Percentiles rank a stretch among this genome's conserved stretches.
phyloP scores from a whole-genome alignment of 2,113 vertebrate species.

The Phaethornis superciliosus region DNA sequence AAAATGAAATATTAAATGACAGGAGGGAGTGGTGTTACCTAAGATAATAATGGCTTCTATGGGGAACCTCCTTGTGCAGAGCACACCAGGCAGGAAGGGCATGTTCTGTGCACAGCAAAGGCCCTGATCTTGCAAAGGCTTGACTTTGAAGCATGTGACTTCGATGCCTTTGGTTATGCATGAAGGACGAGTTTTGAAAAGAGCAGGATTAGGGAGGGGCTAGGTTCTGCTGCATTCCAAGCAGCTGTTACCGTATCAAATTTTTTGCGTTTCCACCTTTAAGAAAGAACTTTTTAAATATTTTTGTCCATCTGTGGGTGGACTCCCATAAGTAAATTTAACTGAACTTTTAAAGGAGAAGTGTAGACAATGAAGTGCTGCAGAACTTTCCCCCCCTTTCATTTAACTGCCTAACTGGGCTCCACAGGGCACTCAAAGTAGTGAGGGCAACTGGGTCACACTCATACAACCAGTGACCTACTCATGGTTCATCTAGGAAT shows the following conservation, averaged over 20 bases:
- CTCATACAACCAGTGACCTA: not conserved
- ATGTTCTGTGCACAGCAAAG: not conserved
- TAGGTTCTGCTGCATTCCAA: slow-evolving; percentile 23
- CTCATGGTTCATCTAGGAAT: not conserved
- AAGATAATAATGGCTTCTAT: not conserved
- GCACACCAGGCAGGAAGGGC: not conserved
- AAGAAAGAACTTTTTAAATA: not conserved
- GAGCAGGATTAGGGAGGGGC: slow-evolving; percentile 7
- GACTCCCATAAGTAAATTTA: not conserved
- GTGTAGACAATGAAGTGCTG: not conserved
- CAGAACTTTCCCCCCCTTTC: not conserved
- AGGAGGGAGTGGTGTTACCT: not conserved
- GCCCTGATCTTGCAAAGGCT: not conserved
- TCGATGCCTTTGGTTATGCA: not conserved
- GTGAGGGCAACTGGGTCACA: not conserved
- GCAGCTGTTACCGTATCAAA: not conserved
- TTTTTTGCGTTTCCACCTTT: not conserved
- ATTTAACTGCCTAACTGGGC: not conserved
- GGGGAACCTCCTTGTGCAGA: not conserved
- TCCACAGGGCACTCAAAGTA: not conserved
- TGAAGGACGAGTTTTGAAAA: slow-evolving; percentile 21
- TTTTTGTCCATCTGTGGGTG: not conserved
- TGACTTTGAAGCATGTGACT: slow-evolving; percentile 42
- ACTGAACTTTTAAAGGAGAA: not conserved
- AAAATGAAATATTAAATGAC: not conserved